These are phyloP conservation scores for Perca schrenkii DNA, from an alignment of 2,113 vertebrate genomes.

Conservation along the genomic window DNA sequence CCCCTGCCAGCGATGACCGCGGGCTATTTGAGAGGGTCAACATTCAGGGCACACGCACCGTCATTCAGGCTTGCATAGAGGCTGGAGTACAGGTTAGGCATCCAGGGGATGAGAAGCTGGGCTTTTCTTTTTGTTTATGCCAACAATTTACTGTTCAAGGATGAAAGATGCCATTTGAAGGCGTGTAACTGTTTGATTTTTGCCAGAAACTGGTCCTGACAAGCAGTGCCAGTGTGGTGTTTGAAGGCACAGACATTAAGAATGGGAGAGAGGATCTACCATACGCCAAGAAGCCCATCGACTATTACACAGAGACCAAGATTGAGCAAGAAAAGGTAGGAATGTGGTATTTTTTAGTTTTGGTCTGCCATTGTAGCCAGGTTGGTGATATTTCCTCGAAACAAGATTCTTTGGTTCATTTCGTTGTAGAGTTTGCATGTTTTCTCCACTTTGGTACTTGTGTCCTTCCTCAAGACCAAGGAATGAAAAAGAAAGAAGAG, in stretches of 20 bases:
- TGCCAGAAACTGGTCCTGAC: conserved; percentile 94
- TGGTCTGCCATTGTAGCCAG: neutral
- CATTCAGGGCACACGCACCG: conserved; percentile 88
- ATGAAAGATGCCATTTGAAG: neutral
- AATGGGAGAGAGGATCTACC: conserved; percentile 94
- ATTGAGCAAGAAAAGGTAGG: conserved; percentile 96
- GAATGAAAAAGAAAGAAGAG: no score
- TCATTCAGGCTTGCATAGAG: conserved; percentile 91
- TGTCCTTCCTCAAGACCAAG: neutral
- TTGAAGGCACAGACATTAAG: conserved; percentile 94
- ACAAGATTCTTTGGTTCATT: neutral
- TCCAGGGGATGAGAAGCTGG: neutral
- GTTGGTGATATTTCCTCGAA: neutral
- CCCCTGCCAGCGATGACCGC: conserved; percentile 89
- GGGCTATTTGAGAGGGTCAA: conserved; percentile 94
- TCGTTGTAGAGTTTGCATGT: neutral
- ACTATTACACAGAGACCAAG: conserved; percentile 98
- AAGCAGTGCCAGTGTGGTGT: conserved; percentile 97
- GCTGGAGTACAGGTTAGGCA: conserved; percentile 91
- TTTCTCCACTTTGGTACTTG: neutral
- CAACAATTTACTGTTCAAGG: neutral
- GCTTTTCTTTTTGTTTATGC: neutral
- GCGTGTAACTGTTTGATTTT: neutral
- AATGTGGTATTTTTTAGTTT: neutral
- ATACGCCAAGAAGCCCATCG: conserved; percentile 92